These are phyloP conservation scores for Ctenopoma multispine DNA, from an alignment of 2,797 vertebrate species.

Conservation along the genomic window DNA sequence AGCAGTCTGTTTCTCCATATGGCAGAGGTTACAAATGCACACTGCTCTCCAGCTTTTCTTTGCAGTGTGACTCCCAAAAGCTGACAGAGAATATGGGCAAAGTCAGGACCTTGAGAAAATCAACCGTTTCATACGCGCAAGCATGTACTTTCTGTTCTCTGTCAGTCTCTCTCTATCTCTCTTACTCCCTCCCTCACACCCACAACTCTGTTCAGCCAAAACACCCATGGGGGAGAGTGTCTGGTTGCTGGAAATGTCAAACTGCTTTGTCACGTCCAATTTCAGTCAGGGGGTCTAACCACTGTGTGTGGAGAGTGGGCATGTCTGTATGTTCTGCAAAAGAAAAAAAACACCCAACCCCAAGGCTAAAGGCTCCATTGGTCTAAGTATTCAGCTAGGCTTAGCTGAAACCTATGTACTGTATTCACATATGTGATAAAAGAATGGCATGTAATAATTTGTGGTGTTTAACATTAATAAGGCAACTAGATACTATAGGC, in stretches of 20 bases:
- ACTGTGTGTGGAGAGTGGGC: slow-evolving; percentile 50
- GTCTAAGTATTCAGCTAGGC: slow-evolving; percentile 11
- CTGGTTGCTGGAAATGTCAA: slow-evolving; percentile 86
- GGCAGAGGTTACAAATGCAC: slow-evolving; percentile 46
- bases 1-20: slow-evolving; percentile 21
- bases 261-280: slow-evolving; percentile 84
- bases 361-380: slow-evolving; percentile 27
- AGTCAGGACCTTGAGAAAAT: slow-evolving; percentile 69
- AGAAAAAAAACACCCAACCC: slow-evolving; percentile 24
- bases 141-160: slow-evolving; percentile 68
- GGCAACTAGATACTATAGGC: neutral
- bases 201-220: slow-evolving; percentile 67
- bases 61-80: slow-evolving; percentile 50
- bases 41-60: slow-evolving; percentile 36
- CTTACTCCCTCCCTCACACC: slow-evolving; percentile 20
- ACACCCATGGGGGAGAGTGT: slow-evolving; percentile 77
- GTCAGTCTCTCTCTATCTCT: slow-evolving; percentile 54
- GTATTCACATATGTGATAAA: slow-evolving; percentile 13
- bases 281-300: slow-evolving; percentile 73
- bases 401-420: slow-evolving; percentile 5
- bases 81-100: slow-evolving; percentile 58
- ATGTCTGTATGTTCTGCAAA: slow-evolving; percentile 39
- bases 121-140: slow-evolving; percentile 49
- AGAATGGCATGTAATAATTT: neutral
- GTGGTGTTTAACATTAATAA: neutral